Evolutionary conservation across 2,888 invertebrate species (phyloP), one percentile per base, ranked within the genome.

Genomic region (Hirtodrosophila cameraria): DNA sequence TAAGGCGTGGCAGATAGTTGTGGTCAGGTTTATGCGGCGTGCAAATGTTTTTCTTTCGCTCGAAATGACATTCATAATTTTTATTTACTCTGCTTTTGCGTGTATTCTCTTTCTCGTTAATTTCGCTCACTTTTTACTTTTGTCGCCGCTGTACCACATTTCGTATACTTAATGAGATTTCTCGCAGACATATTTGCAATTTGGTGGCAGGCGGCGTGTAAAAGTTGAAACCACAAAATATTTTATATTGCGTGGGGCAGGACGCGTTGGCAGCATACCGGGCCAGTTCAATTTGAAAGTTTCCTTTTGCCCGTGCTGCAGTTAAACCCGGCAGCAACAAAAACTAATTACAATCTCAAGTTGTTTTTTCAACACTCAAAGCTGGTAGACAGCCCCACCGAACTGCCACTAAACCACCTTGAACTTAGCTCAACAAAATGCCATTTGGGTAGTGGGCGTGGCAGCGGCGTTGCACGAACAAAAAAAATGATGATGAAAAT

Each of bases 331-430:
- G 67, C 58, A 88, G 84, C 83, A 81, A 83, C 81, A 86, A 88
- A 88, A 87, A 88, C 89, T 87, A 87, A 87, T 87, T 87, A 87
- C 79, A 88, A 78, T 81, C 76, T 88, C 73, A 71, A 81, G 88
- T 76, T 83, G 83, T 82, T 78, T 74, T 75, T 70, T 73, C 63
- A 74, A 65, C 73, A 68, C 87, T 80, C 87, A 67, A 67, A 62
- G 74, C 59, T 38, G 39, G 59, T 38, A 63, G 57, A 60, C 65
- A 33, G 11, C 62, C 41, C 46, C 57, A 11, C 7, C 20, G 20
- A 31, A 8, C 30, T 11, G 38, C 38, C 31, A 31, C 39, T 15
- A 5, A 15, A 39, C 76, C 60, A 73, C 72, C 85, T 78, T 65
- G 48, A 64, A 61, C 64, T 59, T 52, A 30, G 23, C 43, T 39